Base-by-base conservation (phyloP, 2,888 invertebrate species). In the Drosophila cognata region DNA sequence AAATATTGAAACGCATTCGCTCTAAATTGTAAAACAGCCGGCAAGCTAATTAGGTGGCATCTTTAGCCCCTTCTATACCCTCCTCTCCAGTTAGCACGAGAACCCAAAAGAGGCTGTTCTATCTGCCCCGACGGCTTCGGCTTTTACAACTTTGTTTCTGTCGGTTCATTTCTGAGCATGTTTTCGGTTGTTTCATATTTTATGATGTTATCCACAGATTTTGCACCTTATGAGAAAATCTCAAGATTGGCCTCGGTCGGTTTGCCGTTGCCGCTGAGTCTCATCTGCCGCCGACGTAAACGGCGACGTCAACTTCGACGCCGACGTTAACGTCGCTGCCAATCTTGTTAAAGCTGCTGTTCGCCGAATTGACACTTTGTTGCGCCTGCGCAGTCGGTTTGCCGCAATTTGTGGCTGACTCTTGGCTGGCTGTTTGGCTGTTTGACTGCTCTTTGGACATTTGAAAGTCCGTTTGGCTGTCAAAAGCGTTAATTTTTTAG, bases 401-500 rank as follows among this genome's bases (percentile, higher is more conserved):
- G 84, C 74, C 81, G 72, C 81, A 84, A 81, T 57, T 73, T 74
- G 68, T 43, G 63, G 73, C 67, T 33, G 21, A 46, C 50, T 53
- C 41, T 70, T 52, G 48, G 41, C 36, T 63, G 73, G 60, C 38
- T 60, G 74, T 58, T 53, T 66, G 50, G 58, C 41, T 41, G 28
- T 21, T 51, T 48, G 16, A 35, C 38, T 69, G 70, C 60, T 85
- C 74, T 81, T 77, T 78, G 83, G 66, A 77, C 77, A 80, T 90
- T 89, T 88, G 89, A 88, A 88, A 89, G 90, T 89, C 87, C 90
- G 87, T 86, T 88, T 79, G 81, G 84, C 88, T 89, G 90, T 87
- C 90, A 87, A 87, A 89, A 90, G 90, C 84, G 89, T 88, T 90
- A 88, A 88, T 87, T 90, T 90, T 86, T 90, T 87, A 89, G 89